Conservation (phyloP, 2,888 invertebrate genomes). For the Meiosimyza decipiens region DNA sequence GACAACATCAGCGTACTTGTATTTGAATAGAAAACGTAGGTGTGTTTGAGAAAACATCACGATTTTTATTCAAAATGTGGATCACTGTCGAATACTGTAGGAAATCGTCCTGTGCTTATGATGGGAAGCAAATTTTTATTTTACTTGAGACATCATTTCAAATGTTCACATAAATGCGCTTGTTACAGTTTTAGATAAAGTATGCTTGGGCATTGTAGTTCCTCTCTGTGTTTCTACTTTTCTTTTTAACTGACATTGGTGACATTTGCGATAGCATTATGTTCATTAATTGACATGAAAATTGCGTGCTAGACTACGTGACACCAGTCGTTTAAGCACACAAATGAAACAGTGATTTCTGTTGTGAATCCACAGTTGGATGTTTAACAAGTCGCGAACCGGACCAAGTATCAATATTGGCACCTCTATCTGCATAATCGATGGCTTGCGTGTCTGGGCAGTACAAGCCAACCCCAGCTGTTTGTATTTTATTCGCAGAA, state of each 20-base stretch:
- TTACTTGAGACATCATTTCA: too few relatives aligned
- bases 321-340: constrained; percentile 7
- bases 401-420: not conserved
- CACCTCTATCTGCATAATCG: not conserved
- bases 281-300: constrained; percentile 32
- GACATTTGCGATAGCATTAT: constrained; percentile 26
- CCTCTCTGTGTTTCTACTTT: not conserved
- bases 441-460: constrained; percentile 24
- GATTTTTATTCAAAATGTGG: constrained; percentile 18
- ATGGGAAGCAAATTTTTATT: constrained; percentile 6
- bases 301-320: constrained; percentile 31
- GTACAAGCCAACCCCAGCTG: not conserved
- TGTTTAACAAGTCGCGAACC: constrained; percentile 1
- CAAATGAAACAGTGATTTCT: not conserved
- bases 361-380: not conserved
- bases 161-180: too few relatives aligned
- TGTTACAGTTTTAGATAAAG: not conserved
- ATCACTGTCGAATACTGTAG: not conserved
- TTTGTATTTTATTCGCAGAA: too few relatives aligned
- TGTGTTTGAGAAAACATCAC: constrained; percentile 26
- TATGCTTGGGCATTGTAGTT: not conserved
- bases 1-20: not conserved
- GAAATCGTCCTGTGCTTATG: not conserved
- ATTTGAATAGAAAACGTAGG: not conserved
- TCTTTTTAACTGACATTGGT: not conserved